Percentiles rank a stretch among this genome's conserved stretches.
Conservation (phyloP, 2,113 vertebrate genomes). For the Maccullochella peelii region DNA sequence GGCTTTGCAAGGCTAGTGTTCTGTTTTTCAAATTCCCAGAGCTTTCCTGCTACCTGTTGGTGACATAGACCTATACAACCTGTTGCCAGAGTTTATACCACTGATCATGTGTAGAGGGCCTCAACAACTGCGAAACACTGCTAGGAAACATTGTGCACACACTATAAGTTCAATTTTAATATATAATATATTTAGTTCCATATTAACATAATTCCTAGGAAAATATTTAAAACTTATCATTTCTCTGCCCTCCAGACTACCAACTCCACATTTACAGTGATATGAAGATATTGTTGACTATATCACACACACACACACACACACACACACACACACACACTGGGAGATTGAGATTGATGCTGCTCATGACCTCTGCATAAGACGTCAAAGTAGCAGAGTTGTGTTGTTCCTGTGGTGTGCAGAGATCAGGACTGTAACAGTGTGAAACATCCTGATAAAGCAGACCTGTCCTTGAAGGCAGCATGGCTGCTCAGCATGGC, state of each 20-base stretch:
- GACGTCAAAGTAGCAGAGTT: not conserved
- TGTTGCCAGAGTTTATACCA: not conserved
- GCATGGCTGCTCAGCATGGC: not conserved
- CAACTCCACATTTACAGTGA: not conserved
- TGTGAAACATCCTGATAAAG: conserved; percentile 4
- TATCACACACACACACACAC: not conserved
- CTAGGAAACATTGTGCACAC: not conserved
- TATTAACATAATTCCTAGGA: not conserved
- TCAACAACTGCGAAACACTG: not conserved
- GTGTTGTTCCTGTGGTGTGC: conserved; percentile 19
- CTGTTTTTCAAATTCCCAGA: not conserved
- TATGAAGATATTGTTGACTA: no score
- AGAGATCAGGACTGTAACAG: not conserved
- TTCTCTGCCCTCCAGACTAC: no score
- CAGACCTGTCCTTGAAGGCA: not conserved
- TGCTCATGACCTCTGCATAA: not conserved
- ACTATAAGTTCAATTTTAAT: not conserved
- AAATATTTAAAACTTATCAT: not conserved
- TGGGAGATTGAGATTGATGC: not conserved
- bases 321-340: not conserved
- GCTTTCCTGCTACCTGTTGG: no score
- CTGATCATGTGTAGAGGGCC: not conserved
- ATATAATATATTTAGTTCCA: no score
- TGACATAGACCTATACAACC: no score
- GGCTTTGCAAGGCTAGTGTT: not conserved